Evolutionary conservation across 2,797 vertebrate species (phyloP).

Genomic region (Liasis olivaceus): DNA sequence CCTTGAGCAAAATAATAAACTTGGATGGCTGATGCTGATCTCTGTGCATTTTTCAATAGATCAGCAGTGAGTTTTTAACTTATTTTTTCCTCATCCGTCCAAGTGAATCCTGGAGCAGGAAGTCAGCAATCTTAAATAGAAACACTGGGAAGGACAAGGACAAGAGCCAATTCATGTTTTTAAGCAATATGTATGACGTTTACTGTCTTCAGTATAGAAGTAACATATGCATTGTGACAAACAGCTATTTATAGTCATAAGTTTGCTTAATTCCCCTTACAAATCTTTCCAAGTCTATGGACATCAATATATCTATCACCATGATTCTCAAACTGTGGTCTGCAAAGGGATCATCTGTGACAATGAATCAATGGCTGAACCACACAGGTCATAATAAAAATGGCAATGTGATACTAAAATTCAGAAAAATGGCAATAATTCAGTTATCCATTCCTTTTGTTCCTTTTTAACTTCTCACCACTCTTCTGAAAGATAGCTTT

Average conservation of each 20-base stretch:
- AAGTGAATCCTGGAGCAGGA: background rate
- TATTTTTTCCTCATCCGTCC: background rate
- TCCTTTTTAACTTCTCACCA: background rate
- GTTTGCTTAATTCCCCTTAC: background rate
- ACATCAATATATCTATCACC: background rate
- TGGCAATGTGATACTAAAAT: background rate
- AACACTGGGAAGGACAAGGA: background rate
- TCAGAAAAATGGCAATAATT: background rate
- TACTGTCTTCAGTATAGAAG: background rate
- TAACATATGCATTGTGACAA: background rate
- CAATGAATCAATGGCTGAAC: background rate
- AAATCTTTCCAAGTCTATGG: background rate
- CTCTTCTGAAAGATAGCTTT: background rate
- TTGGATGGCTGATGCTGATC: background rate
- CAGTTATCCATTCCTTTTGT: background rate
- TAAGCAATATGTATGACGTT: background rate
- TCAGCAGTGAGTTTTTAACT: background rate
- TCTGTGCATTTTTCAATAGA: background rate
- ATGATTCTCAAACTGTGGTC: background rate
- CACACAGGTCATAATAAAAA: background rate
- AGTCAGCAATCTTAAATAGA: background rate
- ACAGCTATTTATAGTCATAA: background rate
- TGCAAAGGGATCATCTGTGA: background rate
- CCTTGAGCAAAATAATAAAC: background rate
- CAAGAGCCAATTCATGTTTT: background rate